Evolutionary conservation across 2,113 vertebrate genomes (phyloP).

Genomic region (Conger conger): DNA sequence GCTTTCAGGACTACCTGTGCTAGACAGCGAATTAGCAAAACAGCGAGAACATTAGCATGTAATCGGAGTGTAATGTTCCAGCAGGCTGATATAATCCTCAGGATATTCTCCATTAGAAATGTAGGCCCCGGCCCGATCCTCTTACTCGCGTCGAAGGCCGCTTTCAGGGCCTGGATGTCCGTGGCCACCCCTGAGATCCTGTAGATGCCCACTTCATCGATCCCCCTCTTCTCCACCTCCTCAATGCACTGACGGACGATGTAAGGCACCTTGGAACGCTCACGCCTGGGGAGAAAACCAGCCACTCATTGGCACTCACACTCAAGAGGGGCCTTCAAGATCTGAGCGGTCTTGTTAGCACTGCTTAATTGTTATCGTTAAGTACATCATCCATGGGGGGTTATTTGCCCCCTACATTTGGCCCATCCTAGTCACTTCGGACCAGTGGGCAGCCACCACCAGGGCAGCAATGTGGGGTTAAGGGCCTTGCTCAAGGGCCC

Average conservation of each 20-base stretch:
- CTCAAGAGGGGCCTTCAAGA: neutral
- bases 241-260: conserved; percentile 97
- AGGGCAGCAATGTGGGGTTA: too few species aligned
- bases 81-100: neutral
- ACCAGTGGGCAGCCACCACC: too few species aligned
- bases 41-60: neutral
- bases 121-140: neutral
- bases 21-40: neutral
- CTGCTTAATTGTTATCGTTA: too few species aligned
- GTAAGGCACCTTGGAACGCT: conserved; percentile 99
- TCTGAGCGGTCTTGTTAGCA: neutral
- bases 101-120: neutral
- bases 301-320: neutral
- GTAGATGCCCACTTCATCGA: conserved; percentile 98
- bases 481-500: too few species aligned
- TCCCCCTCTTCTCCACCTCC: conserved; percentile 97
- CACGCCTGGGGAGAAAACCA: conserved; percentile 71
- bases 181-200: conserved; percentile 97
- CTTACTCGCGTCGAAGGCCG: conserved; percentile 94
- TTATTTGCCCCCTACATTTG: too few species aligned
- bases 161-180: conserved; percentile 94
- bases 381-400: too few species aligned
- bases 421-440: too few species aligned
- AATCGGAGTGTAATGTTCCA: neutral
- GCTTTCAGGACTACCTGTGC: neutral